Evolutionary conservation across 2,888 invertebrate genomes (phyloP), one percentile per base, ranked within the genome.

Genomic region (Epirrhoe tristata): DNA sequence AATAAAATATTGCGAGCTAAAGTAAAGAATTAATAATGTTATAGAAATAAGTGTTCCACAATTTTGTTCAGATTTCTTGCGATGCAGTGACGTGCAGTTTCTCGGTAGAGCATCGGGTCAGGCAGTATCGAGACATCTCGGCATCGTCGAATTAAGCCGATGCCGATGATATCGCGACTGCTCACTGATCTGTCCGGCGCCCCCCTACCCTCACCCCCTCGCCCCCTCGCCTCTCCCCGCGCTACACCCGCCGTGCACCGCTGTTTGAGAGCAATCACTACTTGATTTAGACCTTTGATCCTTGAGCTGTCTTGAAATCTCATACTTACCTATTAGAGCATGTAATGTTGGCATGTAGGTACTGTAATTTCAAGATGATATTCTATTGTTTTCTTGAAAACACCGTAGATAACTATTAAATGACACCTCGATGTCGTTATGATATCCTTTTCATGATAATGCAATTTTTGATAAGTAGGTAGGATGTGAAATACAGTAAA

Each of bases 81-180:
- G 10, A 43, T 43, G 39, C 39, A 12, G 39, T 12, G 39, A 2
- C 12, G 39, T 16, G 24, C 24, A 0, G n/a, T 53, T 53, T 34
- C 50, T 24, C 58, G 43, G 32, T 53, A 60, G 60, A 59, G 66
- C 50, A 7, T 14, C 14, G 48, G 48, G 48, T 48, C 7, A 6
- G 68, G 70, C 70, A 34, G 58, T 67, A 67, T 63, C 70, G 72
- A 68, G 72, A 74, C 80, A 78, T 76, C 78, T 72, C 75, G 66
- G 69, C 72, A 70, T 70, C 75, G 71, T 75, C 78, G 78, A 75
- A 80, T 80, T 77, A 76, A 77, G 75, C 71, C 80, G 84, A 85
- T 82, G 80, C 77, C 79, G 84, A 82, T 79, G 78, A 82, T 86
- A 85, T 82, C 83, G 74, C 70, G 39, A 43, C 39, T 43, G 54